These are phyloP conservation scores for Oligia fasciuncula DNA, from an alignment of 2,888 invertebrate genomes.

Conservation along the genomic window DNA sequence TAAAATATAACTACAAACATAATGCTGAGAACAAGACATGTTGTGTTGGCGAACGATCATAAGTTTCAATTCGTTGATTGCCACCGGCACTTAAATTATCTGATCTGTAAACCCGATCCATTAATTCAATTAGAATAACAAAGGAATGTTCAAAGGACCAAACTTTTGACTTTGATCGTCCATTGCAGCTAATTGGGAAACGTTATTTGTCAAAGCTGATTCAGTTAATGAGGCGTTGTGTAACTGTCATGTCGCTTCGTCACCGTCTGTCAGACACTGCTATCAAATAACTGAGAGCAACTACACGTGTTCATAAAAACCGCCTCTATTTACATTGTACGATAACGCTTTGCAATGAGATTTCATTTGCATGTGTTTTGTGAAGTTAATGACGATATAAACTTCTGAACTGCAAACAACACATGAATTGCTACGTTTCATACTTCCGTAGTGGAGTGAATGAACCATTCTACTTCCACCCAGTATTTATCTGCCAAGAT, in stretches of 20 bases:
- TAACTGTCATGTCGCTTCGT: constrained; percentile 50
- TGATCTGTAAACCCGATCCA: constrained; percentile 66
- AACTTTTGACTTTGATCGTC: constrained; percentile 69
- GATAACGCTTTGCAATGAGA: constrained; percentile 38
- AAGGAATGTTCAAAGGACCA: constrained; percentile 68
- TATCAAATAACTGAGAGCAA: constrained; percentile 54
- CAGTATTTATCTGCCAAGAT: neutral
- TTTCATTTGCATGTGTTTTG: constrained; percentile 44
- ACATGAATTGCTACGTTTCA: constrained; percentile 34
- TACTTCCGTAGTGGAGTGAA: constrained; percentile 1
- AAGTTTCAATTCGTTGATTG: constrained; percentile 63
- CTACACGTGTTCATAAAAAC: constrained; percentile 43
- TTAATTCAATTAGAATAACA: constrained; percentile 69
- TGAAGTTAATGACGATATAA: constrained; percentile 49
- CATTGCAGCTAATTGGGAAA: constrained; percentile 69
- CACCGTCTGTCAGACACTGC: constrained; percentile 42
- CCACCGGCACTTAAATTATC: constrained; percentile 64
- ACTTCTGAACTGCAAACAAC: constrained; percentile 35
- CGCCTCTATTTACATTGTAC: constrained; percentile 39
- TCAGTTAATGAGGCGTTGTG: constrained; percentile 65
- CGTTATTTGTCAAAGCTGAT: constrained; percentile 70
- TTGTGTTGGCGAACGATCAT: constrained; percentile 42
- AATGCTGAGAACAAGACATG: constrained; percentile 26
- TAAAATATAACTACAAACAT: constrained; percentile 41
- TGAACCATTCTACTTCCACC: neutral